Base-by-base conservation (phyloP, 1,140 invertebrate species). In the Dinoponera quadriceps region DNA sequence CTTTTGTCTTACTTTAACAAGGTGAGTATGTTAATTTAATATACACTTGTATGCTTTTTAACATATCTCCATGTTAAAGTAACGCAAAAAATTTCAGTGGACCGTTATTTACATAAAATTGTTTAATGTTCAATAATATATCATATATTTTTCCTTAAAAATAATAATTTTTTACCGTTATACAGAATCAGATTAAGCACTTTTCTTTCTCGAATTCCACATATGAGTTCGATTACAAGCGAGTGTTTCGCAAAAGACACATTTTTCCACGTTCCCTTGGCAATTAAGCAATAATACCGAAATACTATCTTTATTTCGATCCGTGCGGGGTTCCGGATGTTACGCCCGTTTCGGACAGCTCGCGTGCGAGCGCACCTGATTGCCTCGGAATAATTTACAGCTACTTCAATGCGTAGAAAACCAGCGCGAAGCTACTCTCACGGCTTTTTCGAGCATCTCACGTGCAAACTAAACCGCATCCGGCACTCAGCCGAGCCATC, bases 401-500 rank as follows among this genome's bases (percentile, higher is more conserved):
- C 33, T 68, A 3, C 54, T 71, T 27, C 25, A 27, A 62, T 22
- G n/a, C 13, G 14, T 27, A 20, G n/a, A 59, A 33, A 55, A 20
- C n/a, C 38, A 27, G 0, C 5, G 22, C 25, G 44, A 22, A 71
- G 16, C 13, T 54, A 66, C 83, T 25, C 54, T 66, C 20, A 48
- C 27, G 11, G 13, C 20, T 77, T 68, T 78, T 51, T 55, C 44
- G 62, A 44, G 20, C 73, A 48, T 78, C 16, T 63, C n/a, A 44
- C 65, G 59, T 66, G 51, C 27, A 54, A 11, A 38, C 48, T 25
- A 80, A 86, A 68, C 55, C 29, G 44, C 62, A 63, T 84, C 49
- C 55, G 54, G 38, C 27, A 49, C 69, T 72, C 22, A 25, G 22
- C 13, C 84, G 69, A 59, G 73, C 72, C 72, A 77, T 54, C 20